Evolutionary conservation across 2,888 invertebrate species (phyloP), one percentile per base, ranked within the genome.

Genomic region (Halictus quadricinctus): DNA sequence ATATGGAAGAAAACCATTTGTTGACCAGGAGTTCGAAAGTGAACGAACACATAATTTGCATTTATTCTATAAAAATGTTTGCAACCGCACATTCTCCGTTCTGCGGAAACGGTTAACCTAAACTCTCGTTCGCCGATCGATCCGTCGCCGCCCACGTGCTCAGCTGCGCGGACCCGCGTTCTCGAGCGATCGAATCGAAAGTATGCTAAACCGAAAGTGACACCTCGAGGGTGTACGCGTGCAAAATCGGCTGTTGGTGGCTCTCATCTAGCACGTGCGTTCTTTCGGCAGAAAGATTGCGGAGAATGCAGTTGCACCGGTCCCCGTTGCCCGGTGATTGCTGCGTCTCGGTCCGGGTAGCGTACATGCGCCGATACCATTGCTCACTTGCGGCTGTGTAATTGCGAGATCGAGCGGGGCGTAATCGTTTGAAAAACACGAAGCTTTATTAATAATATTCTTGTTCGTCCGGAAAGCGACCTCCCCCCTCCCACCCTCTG

Each of bases 261-360:
- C 77, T 82, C 85, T 80, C 86, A 66, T 79, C 80, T 85, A 81
- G 76, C 80, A 79, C 80, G 72, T 25, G 79, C 60, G 81, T 86
- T 84, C 81, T 85, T 87, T 80, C 70, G 72, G 46, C 64, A 25
- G 41, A 76, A 80, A 72, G 70, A 41, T 41, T 75, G 72, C 74
- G 54, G 64, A 87, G 89, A 89, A 88, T 88, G 89, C 83, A 81
- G 89, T 81, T 82, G 85, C 78, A 88, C 89, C 87, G 78, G 89
- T 89, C 87, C 46, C 66, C 21, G 21, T 46, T 43, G 72, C 60
- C 60, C n/a, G 46, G 36, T 54, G 76, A 66, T 84, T 85, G 81
- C 79, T 70, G 76, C 69, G 74, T 77, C 76, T 88, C 81, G 70
- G 29, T 50, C 54, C 66, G 29, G 21, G 41, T 18, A 41, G 36